phyloP scores from a whole-genome alignment of 1,140 invertebrate genomes.

The Drosophila leontia region DNA sequence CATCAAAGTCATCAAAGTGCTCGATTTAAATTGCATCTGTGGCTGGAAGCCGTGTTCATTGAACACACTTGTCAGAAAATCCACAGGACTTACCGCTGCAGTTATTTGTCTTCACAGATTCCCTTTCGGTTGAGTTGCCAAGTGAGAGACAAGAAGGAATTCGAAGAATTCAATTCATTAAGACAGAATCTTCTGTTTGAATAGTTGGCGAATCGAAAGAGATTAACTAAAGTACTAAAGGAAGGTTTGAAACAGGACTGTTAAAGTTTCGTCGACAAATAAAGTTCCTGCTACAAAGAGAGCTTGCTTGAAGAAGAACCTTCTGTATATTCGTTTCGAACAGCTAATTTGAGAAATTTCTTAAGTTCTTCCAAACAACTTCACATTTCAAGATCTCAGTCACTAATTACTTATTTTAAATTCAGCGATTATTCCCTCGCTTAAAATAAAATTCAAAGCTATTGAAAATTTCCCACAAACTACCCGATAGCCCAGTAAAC shows the following conservation, averaged over 20 bases:
- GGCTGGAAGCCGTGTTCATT: slow-evolving; percentile 18
- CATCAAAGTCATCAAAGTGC: background rate
- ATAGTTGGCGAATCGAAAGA: background rate
- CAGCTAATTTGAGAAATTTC: too few relatives aligned
- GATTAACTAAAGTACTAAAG: background rate
- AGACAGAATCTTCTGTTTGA: background rate
- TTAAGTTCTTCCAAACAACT: too few relatives aligned
- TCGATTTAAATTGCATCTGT: slow-evolving; percentile 24
- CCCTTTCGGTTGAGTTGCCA: slow-evolving; percentile 7
- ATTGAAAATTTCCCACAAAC: background rate
- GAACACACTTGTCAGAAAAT: slow-evolving; percentile 13
- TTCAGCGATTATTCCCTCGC: background rate
- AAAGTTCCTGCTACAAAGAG: too few relatives aligned
- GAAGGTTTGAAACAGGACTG: too few relatives aligned
- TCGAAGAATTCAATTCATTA: background rate
- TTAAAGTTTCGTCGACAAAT: too few relatives aligned
- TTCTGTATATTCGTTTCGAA: too few relatives aligned
- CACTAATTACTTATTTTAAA: too few relatives aligned
- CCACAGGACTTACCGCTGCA: slow-evolving; percentile 12
- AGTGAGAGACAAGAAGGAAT: background rate
- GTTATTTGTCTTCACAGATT: slow-evolving; percentile 7
- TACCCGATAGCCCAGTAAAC: background rate
- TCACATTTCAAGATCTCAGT: too few relatives aligned
- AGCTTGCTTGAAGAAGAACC: too few relatives aligned
- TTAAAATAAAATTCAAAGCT: slow-evolving; percentile 2